phyloP scores from a whole-genome alignment of 2,113 vertebrate genomes.

The Pan troglodytes region DNA sequence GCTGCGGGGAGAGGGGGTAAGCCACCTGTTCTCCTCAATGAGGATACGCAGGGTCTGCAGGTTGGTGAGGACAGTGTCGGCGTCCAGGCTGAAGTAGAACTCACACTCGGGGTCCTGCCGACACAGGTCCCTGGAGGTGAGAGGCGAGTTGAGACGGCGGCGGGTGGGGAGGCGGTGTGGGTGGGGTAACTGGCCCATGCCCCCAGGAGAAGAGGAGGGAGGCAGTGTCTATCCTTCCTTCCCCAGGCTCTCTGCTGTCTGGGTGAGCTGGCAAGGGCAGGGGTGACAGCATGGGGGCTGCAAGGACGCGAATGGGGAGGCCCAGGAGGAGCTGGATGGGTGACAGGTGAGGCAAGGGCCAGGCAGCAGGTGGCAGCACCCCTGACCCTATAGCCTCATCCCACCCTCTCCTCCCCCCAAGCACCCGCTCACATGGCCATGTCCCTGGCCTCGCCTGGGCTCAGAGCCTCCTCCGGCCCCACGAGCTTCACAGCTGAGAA shows the following conservation, averaged over 20 bases:
- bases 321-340: neutral
- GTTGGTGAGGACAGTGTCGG: constrained; percentile 83
- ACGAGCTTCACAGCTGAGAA: constrained; percentile 82
- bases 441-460: constrained; percentile 83
- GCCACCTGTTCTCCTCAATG: constrained; percentile 86
- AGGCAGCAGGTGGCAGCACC: too few species aligned
- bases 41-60: constrained; percentile 81
- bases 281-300: neutral
- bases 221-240: neutral
- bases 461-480: constrained; percentile 87
- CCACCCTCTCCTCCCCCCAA: rapidly evolving
- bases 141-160: neutral
- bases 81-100: constrained; percentile 88
- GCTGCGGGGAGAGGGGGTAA: neutral
- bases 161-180: rapidly evolving
- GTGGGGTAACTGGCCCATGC: too few species aligned
- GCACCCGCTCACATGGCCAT: constrained; percentile 86
- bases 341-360: neutral
- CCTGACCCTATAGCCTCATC: too few species aligned
- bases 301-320: neutral
- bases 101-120: constrained; percentile 83
- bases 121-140: constrained; percentile 82
- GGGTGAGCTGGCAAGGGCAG: neutral
- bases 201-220: neutral
- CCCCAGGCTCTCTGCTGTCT: neutral